Evolutionary conservation across 2,888 invertebrate genomes (phyloP).

Genomic region (Chydorus sphaericus): DNA sequence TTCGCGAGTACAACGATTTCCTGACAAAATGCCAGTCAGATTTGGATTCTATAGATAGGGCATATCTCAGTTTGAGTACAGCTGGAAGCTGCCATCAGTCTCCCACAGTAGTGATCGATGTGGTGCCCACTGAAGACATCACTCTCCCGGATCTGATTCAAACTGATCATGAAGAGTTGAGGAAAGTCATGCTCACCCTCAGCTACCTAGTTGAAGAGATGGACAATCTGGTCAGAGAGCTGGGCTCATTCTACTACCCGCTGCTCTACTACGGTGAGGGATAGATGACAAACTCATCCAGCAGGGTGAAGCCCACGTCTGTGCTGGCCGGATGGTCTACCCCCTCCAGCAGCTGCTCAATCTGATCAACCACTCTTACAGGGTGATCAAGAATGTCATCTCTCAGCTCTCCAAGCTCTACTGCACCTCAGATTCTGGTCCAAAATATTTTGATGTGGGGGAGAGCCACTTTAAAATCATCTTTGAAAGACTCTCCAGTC

Average conservation of each 20-base stretch:
- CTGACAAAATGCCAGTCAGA: neutral
- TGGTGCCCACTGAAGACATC: conserved; percentile 44
- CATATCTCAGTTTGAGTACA: neutral
- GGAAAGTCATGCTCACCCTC: conserved; percentile 62
- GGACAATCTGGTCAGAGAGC: conserved; percentile 47
- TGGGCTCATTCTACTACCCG: conserved; percentile 42
- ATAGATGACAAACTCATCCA: conserved; percentile 33
- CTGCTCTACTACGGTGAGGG: conserved; percentile 54
- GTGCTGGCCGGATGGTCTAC: conserved; percentile 35
- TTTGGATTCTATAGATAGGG: neutral
- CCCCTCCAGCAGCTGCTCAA: conserved; percentile 42
- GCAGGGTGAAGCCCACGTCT: conserved; percentile 34
- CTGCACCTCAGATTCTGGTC: conserved; percentile 30
- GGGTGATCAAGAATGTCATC: conserved; percentile 53
- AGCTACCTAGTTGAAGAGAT: conserved; percentile 66
- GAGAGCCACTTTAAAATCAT: conserved; percentile 24
- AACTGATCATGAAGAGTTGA: conserved; percentile 67
- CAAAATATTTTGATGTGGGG: conserved; percentile 26
- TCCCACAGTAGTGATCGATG: conserved; percentile 21
- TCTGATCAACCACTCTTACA: conserved; percentile 52
- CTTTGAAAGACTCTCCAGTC: conserved; percentile 16
- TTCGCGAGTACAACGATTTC: conserved; percentile 1
- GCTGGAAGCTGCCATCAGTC: neutral
- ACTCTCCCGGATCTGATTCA: conserved; percentile 53
- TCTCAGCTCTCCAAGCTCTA: conserved; percentile 58